phyloP scores from a whole-genome alignment of 2,797 vertebrate species.

The Chromis chromis region DNA sequence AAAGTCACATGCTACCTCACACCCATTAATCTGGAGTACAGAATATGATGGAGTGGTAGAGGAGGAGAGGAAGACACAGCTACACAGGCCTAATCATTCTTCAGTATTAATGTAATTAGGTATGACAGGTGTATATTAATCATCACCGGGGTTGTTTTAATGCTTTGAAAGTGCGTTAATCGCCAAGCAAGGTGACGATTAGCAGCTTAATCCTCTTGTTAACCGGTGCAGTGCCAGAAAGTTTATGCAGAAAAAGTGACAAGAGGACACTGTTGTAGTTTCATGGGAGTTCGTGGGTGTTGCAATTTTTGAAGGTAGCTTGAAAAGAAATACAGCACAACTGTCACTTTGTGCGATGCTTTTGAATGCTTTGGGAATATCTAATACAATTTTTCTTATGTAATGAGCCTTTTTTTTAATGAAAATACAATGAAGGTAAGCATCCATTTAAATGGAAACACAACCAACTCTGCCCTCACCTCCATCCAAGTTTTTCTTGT shows the following conservation, averaged over 20 bases:
- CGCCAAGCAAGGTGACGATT: conserved; percentile 69
- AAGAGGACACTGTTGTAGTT: neutral
- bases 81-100: conserved; percentile 71
- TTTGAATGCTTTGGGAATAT: neutral
- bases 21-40: conserved; percentile 58
- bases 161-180: conserved; percentile 71
- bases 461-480: neutral
- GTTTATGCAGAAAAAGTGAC: conserved; percentile 18
- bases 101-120: conserved; percentile 73
- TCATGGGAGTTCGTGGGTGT: neutral
- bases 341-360: neutral
- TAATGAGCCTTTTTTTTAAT: neutral
- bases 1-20: conserved; percentile 26
- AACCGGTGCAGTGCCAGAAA: conserved; percentile 10
- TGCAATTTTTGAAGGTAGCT: neutral
- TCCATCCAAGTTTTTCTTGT: neutral
- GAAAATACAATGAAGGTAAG: neutral
- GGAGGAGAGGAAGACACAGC: conserved; percentile 57
- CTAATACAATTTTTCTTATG: neutral
- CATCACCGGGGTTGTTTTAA: conserved; percentile 57
- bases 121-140: conserved; percentile 81
- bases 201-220: conserved; percentile 55
- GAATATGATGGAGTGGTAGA: conserved; percentile 56
- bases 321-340: conserved; percentile 5
- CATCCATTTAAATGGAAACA: neutral